Percentiles rank a stretch among this genome's conserved stretches.
phyloP scores from a whole-genome alignment of 2,888 invertebrate genomes.

The Lithophane ornitopus region DNA sequence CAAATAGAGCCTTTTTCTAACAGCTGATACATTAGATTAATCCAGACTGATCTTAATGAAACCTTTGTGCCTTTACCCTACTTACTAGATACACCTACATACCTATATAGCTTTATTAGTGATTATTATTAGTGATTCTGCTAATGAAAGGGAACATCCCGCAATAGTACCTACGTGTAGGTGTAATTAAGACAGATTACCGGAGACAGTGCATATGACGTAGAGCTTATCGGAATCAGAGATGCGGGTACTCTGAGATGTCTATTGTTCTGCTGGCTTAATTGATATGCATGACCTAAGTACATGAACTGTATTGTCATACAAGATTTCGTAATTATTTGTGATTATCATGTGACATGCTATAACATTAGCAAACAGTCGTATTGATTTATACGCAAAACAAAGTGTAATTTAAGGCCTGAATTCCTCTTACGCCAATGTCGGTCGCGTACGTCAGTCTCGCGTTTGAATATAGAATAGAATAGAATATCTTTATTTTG shows the following conservation, averaged over 20 bases:
- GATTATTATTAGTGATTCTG: not conserved
- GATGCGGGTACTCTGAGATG: conserved; percentile 26
- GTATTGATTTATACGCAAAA: too few relatives aligned
- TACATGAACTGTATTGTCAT: conserved; percentile 8
- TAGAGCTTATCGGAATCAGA: conserved; percentile 35
- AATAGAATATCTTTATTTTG: too few relatives aligned
- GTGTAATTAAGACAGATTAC: conserved; percentile 50
- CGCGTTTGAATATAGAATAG: too few relatives aligned
- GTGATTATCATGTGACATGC: not conserved
- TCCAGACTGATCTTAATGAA: conserved; percentile 20
- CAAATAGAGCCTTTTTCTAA: not conserved
- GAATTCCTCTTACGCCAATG: too few relatives aligned
- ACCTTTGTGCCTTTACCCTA: conserved; percentile 1
- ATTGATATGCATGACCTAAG: conserved; percentile 25
- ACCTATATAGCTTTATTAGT: not conserved
- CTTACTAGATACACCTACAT: not conserved
- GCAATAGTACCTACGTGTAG: not conserved
- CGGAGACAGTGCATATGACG: conserved; percentile 1
- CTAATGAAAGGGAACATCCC: conserved; percentile 22
- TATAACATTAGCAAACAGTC: too few relatives aligned
- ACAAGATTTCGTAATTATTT: conserved; percentile 3
- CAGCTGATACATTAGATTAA: not conserved
- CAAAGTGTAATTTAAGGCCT: too few relatives aligned
- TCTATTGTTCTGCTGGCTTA: conserved; percentile 39
- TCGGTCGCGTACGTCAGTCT: too few relatives aligned